A percentile compares a stretch with the other conserved stretches of the same genome.
Evolutionary conservation across 2,113 vertebrate species (phyloP).

Genomic region (Sylvilagus bachmani): DNA sequence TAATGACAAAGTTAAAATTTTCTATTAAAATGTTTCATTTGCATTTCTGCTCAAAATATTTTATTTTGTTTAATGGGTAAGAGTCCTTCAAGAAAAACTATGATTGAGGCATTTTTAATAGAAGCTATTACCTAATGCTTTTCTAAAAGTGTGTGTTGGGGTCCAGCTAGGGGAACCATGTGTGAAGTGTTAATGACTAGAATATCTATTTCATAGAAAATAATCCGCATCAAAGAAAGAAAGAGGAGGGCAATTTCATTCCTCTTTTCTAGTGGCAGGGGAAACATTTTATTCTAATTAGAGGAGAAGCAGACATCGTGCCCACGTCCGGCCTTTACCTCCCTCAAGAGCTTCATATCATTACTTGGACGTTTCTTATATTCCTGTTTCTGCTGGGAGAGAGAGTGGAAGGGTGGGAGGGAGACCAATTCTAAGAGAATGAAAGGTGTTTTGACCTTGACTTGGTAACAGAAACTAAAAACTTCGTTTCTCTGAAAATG

Average conservation of each 20-base stretch:
- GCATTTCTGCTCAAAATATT: conserved; percentile 3
- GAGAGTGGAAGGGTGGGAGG: no score
- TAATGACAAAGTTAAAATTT: background rate
- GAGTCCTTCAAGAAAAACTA: background rate
- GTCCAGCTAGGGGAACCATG: background rate
- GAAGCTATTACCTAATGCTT: background rate
- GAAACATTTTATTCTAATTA: background rate
- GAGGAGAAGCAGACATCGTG: background rate
- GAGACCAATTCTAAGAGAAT: background rate
- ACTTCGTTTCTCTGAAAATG: conserved; percentile 3
- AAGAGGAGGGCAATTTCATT: background rate
- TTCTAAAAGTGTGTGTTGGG: conserved; percentile 20
- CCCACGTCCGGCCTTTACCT: background rate
- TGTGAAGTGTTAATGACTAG: background rate
- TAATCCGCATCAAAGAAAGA: background rate
- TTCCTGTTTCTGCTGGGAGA: background rate
- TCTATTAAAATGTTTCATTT: background rate
- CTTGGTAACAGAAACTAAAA: background rate
- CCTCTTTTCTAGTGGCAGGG: background rate
- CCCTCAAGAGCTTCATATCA: background rate
- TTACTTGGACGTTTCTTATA: background rate
- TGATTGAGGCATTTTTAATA: conserved; percentile 22
- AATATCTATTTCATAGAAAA: background rate
- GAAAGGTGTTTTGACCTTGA: background rate
- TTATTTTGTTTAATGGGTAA: conserved; percentile 17